Evolutionary conservation across 2,888 invertebrate genomes (phyloP).

Genomic region (Operophtera brumata): DNA sequence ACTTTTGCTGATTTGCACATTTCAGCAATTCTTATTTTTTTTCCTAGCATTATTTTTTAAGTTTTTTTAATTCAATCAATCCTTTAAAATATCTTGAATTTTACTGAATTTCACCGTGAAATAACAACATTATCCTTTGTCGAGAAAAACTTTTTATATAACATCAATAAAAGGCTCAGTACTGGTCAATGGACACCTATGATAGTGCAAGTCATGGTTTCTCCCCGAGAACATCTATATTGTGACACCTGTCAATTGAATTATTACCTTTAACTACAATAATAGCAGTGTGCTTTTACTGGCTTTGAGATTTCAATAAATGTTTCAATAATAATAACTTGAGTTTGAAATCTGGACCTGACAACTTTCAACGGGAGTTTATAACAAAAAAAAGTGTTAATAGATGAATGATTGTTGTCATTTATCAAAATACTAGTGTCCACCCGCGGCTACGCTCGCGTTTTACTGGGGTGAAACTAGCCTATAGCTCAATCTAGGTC

Average conservation of each 20-base stretch:
- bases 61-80: background rate
- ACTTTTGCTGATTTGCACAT: slow-evolving; percentile 11
- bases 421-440: too few species aligned
- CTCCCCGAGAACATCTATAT: slow-evolving; percentile 34
- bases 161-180: background rate
- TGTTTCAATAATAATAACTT: too few species aligned
- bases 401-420: too few species aligned
- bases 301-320: too few species aligned
- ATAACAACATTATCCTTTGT: background rate
- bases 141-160: background rate
- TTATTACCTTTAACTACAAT: background rate
- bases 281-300: too few species aligned
- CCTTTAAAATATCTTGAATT: background rate
- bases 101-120: background rate
- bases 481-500: too few species aligned
- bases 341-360: too few species aligned
- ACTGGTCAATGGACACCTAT: slow-evolving; percentile 31
- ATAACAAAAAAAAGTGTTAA: too few species aligned
- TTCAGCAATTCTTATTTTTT: slow-evolving; percentile 3
- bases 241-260: slow-evolving; percentile 41
- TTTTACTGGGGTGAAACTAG: too few species aligned
- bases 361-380: too few species aligned
- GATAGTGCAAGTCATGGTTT: slow-evolving; percentile 40
- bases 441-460: too few species aligned
- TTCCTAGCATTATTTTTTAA: slow-evolving; percentile 7